Conservation (phyloP, 2,113 vertebrate species). For the Bucco capensis region DNA sequence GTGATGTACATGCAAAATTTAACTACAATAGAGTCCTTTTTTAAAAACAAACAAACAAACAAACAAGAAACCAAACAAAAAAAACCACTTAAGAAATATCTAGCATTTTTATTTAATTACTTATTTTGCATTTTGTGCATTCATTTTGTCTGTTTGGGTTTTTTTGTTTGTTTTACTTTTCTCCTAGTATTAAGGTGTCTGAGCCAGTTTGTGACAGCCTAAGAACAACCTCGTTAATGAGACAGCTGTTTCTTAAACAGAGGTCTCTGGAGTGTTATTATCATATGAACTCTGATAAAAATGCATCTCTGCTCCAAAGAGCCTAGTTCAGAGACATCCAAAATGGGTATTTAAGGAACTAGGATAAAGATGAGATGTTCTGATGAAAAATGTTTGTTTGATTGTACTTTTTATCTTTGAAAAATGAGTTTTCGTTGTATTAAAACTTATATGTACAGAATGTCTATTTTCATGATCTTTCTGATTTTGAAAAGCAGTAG, state of each 20-base stretch:
- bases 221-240: neutral
- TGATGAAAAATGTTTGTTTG: neutral
- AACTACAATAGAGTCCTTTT: neutral
- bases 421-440: neutral
- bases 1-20: neutral
- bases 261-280: neutral
- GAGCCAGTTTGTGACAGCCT: neutral
- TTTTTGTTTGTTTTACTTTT: rapidly evolving
- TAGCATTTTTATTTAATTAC: neutral
- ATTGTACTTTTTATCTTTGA: neutral
- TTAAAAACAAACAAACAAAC: neutral
- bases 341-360: neutral
- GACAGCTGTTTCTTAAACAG: neutral
- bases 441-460: neutral
- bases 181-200: neutral
- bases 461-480: neutral
- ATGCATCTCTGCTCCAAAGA: neutral
- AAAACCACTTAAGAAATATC: rapidly evolving
- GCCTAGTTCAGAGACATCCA: neutral
- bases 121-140: neutral
- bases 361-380: neutral
- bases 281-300: neutral
- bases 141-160: rapidly evolving
- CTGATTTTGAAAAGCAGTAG: neutral
- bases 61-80: no score